These are phyloP conservation scores for Porites lobata DNA, from an alignment of 92 coral and sea anemone species.

Conservation along the genomic window DNA sequence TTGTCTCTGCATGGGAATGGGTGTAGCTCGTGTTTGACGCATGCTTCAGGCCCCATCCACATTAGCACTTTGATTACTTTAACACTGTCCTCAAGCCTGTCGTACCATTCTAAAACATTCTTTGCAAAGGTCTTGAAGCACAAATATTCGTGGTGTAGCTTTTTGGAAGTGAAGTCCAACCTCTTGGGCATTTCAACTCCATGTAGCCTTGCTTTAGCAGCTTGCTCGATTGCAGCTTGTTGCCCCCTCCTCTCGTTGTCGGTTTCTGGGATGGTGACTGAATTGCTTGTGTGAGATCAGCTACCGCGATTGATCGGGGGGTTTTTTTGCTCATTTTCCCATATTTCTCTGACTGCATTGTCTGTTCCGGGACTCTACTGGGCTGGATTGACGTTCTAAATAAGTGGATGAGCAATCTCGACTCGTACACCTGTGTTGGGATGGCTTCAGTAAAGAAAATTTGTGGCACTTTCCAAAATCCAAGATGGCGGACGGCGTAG, in stretches of 20 bases:
- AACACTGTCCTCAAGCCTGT: conserved; percentile 76
- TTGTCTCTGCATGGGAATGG: conserved; percentile 76
- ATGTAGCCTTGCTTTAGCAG: conserved; percentile 79
- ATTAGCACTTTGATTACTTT: conserved; percentile 75
- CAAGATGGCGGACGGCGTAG: conserved; percentile 74
- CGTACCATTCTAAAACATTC: conserved; percentile 71
- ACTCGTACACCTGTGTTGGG: conserved; percentile 70
- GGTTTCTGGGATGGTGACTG: conserved; percentile 68
- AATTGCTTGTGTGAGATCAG: conserved; percentile 46
- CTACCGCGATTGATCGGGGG: conserved; percentile 50
- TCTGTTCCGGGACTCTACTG: conserved; percentile 43
- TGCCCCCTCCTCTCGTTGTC: conserved; percentile 69
- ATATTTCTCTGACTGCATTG: conserved; percentile 61
- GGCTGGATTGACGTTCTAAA: conserved; percentile 58
- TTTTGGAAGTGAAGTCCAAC: conserved; percentile 71
- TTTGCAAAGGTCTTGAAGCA: conserved; percentile 70
- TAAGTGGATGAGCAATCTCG: conserved; percentile 57
- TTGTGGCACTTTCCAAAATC: conserved; percentile 79
- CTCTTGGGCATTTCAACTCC: conserved; percentile 82
- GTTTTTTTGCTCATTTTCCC: conserved; percentile 29
- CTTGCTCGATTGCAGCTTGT: conserved; percentile 76
- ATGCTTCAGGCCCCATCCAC: conserved; percentile 85
- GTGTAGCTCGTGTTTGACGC: conserved; percentile 81
- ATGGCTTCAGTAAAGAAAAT: conserved; percentile 75
- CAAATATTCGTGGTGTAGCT: conserved; percentile 75